Evolutionary conservation across 2,113 vertebrate species (phyloP).

Genomic region (Anarrhichthys ocellatus): DNA sequence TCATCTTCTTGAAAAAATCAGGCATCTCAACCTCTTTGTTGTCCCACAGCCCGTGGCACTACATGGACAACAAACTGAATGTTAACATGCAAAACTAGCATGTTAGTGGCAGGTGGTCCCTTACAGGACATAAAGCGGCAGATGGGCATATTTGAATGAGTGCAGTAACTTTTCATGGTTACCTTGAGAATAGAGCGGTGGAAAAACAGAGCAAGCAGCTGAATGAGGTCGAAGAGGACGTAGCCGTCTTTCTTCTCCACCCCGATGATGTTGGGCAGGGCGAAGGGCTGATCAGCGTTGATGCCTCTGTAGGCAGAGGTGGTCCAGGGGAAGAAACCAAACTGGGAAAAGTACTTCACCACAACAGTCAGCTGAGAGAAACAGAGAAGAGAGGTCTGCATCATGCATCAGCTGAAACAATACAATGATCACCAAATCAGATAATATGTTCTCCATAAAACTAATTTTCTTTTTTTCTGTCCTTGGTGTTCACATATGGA

Average conservation of each 20-base stretch:
- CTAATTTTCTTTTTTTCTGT: neutral
- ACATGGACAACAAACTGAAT: constrained; percentile 2
- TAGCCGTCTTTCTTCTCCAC: constrained; percentile 82
- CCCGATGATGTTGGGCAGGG: constrained; percentile 82
- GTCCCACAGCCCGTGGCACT: constrained; percentile 88
- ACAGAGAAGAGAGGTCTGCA: neutral
- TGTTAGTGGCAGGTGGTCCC: rapidly evolving
- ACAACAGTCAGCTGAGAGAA: constrained; percentile 81
- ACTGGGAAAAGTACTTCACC: constrained; percentile 87
- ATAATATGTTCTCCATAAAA: neutral
- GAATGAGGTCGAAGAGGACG: constrained; percentile 79
- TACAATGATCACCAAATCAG: neutral
- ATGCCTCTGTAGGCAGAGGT: constrained; percentile 80
- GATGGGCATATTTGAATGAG: neutral
- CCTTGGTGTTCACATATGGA: neutral
- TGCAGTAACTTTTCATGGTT: neutral
- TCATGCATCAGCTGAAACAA: neutral
- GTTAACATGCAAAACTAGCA: neutral
- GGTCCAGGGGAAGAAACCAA: constrained; percentile 87
- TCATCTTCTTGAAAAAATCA: constrained; percentile 82
- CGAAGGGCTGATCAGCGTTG: constrained; percentile 81
- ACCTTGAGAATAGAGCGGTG: constrained; percentile 83
- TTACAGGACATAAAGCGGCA: neutral
- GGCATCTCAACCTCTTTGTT: constrained; percentile 83
- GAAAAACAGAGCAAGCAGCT: constrained; percentile 82